Evolutionary conservation across 2,113 vertebrate species (phyloP), one percentile per base, ranked within the genome.

Genomic region (Oostethus manadensis): DNA sequence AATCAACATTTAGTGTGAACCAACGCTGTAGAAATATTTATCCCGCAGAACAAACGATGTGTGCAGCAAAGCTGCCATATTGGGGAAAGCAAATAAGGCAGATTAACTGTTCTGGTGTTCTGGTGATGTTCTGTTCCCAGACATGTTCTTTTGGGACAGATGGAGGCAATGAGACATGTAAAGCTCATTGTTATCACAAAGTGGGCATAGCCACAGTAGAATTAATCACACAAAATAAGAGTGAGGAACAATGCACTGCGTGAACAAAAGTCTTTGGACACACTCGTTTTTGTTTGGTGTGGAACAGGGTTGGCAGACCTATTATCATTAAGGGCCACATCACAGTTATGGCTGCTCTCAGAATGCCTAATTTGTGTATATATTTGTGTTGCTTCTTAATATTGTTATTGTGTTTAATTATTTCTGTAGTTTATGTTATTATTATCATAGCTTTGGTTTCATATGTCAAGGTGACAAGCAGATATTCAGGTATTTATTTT

Each of bases 1-100:
- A 88, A 88, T 83, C 84, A 83, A 82, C 80, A 84, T 79, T 83
- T 82, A 84, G 74, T 76, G 71, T 58, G 61, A 74, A 70, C 64
- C 65, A 64, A 72, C 66, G 54, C 64, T 62, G 63, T 73, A 76
- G 77, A 83, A 84, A 86, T 87, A 84, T 87, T 85, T 88, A 83
- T 86, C 79, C 80, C 76, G 72, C 68, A 83, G 79, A 83, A 85
- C 77, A 76, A 81, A 83, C 70, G 66, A 72, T 57, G 70, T 81
- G 78, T 76, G 79, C 75, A 77, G 78, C 79, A 81, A 79, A 80
- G 83, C 70, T 72, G 81, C 83, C 84, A 84, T 83, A 85, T 73
- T 85, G 80, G 82, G 82, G 77, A 61, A 79, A 81, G 82, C 79
- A 81, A 87, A 84, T 86, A 84, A 88, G 83, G 80, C 79, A 83